Evolutionary conservation across 1,140 invertebrate species (phyloP), one percentile per base, ranked within the genome.

Genomic region (Drosophila pachea): DNA sequence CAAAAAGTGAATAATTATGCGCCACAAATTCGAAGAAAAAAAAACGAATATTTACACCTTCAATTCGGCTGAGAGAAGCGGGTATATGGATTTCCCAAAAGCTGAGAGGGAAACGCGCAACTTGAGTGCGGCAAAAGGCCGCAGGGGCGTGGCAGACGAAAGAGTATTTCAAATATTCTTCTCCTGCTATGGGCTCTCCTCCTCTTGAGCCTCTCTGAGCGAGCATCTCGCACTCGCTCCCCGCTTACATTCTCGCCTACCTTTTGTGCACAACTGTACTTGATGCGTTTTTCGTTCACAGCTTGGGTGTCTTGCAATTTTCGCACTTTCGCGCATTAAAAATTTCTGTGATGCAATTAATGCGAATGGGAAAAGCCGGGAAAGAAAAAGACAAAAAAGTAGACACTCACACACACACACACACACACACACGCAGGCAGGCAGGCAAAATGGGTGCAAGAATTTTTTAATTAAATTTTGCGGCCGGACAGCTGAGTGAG

Each of bases 391-490:
- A 36, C 43, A 64, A 29, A 71, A 64, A 3, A 9, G 11, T 9
- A 74, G 33, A 38, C 66, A 75, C 73, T 73, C n/a, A n/a, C n/a
- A n/a, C n/a, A n/a, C n/a, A n/a, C n/a, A n/a, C n/a, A n/a, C n/a
- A n/a, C n/a, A n/a, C n/a, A n/a, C n/a, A n/a, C n/a, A n/a, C n/a
- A n/a, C n/a, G n/a, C n/a, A n/a, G n/a, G n/a, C n/a, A n/a, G n/a
- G n/a, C n/a, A n/a, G n/a, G 22, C 22, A 22, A 81, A 83, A 84
- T 79, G 83, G 73, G 59, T 86, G 79, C 73, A 83, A 79, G 79
- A 83, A 83, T 83, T 83, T 82, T 83, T 83, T 83, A 83, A 83
- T 83, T 83, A 83, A 83, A 83, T 79, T 56, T 83, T 83, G 79
- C 65, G 79, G 79, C 79, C 60, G 83, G 81, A 83, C 81, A 84